Conservation (phyloP, 2,888 invertebrate species). For the Metopia argyrocephala region DNA sequence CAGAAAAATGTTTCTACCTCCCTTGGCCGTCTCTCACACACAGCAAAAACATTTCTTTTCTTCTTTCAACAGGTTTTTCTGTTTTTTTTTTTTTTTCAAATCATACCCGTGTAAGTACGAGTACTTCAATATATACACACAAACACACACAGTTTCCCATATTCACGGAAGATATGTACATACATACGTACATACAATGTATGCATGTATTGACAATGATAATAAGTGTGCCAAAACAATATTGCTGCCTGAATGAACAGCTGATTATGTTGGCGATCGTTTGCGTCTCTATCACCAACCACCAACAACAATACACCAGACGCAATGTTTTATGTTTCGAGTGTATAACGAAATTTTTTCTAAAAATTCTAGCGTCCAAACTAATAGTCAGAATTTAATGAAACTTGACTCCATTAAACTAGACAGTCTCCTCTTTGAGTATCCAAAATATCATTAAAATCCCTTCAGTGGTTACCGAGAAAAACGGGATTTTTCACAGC, state of each 20-base stretch:
- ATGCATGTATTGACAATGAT: neutral
- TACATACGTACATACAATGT: constrained; percentile 3
- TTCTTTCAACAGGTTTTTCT: too few species aligned
- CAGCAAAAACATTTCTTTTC: too few species aligned
- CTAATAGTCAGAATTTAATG: constrained; percentile 50
- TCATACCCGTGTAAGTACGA: too few species aligned
- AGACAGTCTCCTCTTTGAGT: neutral
- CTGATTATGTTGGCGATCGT: constrained; percentile 31
- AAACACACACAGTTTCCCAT: too few species aligned
- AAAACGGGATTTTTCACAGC: constrained; percentile 65
- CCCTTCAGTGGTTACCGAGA: neutral
- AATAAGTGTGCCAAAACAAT: constrained; percentile 38
- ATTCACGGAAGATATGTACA: too few species aligned
- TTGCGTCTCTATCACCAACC: constrained; percentile 21
- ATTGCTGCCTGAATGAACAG: constrained; percentile 27
- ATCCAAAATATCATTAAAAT: constrained; percentile 55
- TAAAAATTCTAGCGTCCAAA: constrained; percentile 68
- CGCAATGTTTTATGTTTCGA: constrained; percentile 8
- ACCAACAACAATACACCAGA: neutral
- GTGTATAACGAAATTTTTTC: constrained; percentile 68
- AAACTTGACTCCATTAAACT: constrained; percentile 55
- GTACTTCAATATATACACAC: too few species aligned
- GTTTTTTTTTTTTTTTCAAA: too few species aligned
- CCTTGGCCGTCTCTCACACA: too few species aligned
- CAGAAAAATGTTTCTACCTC: too few species aligned